These are phyloP conservation scores for Aplysia californica DNA, from an alignment of 1,140 invertebrate genomes.

Conservation along the genomic window DNA sequence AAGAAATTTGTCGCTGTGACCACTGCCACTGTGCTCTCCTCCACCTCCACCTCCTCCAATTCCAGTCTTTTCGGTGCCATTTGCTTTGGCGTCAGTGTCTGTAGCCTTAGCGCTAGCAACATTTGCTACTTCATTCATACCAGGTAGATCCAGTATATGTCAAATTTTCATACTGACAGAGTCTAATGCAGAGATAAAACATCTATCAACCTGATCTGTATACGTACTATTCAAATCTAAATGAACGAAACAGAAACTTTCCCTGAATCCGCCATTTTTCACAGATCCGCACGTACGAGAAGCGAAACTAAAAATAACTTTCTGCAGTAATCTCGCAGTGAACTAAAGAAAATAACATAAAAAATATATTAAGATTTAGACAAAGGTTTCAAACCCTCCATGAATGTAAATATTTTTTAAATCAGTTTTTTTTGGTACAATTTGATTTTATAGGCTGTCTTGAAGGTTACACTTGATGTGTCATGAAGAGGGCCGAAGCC, in stretches of 20 bases:
- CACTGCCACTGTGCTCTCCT: background rate
- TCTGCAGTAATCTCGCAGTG: too few relatives aligned
- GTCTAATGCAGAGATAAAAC: background rate
- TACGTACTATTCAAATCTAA: background rate
- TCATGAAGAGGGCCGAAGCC: too few relatives aligned
- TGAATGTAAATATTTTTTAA: too few relatives aligned
- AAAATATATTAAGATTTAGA: too few relatives aligned
- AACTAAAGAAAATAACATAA: background rate
- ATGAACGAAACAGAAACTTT: constrained; percentile 14
- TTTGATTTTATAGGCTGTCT: too few relatives aligned
- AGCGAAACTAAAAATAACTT: too few relatives aligned
- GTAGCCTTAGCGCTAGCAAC: constrained; percentile 13
- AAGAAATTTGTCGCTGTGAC: too few relatives aligned
- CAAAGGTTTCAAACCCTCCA: too few relatives aligned
- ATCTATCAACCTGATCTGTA: background rate
- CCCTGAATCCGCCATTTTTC: constrained; percentile 17
- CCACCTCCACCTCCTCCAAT: too few relatives aligned
- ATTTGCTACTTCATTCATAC: constrained; percentile 25
- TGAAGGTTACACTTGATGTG: too few relatives aligned
- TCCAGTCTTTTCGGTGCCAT: constrained; percentile 4
- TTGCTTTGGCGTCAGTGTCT: constrained; percentile 17
- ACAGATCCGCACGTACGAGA: constrained; percentile 1
- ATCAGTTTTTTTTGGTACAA: too few relatives aligned
- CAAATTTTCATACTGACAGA: constrained; percentile 14
- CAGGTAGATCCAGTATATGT: constrained; percentile 2